Percentiles rank a stretch among this genome's conserved stretches.
phyloP scores from a whole-genome alignment of 2,888 invertebrate genomes.

The Eurytoma californica region DNA sequence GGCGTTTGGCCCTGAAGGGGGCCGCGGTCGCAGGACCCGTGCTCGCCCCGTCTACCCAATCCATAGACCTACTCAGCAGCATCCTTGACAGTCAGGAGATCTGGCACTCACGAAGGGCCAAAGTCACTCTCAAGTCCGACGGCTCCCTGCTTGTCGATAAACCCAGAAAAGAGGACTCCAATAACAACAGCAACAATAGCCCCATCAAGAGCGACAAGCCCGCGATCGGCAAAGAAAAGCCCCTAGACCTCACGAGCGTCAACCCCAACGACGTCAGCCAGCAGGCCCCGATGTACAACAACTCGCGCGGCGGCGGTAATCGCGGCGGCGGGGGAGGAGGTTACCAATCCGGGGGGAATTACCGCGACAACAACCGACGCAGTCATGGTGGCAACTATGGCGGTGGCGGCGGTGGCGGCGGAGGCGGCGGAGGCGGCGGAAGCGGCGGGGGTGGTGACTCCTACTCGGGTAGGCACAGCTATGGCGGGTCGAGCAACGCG shows the following conservation, averaged over 20 bases:
- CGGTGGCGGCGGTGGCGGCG: constrained; percentile 61
- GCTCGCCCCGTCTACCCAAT: constrained; percentile 37
- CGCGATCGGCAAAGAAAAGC: constrained; percentile 40
- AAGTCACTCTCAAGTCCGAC: constrained; percentile 79
- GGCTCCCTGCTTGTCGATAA: constrained; percentile 79
- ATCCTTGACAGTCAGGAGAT: constrained; percentile 84
- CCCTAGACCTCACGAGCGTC: constrained; percentile 65
- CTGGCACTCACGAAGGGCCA: constrained; percentile 81
- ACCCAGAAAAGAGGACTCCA: constrained; percentile 57
- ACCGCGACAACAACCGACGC: constrained; percentile 63
- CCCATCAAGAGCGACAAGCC: constrained; percentile 63
- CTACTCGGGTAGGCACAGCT: constrained; percentile 66
- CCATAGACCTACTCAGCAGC: constrained; percentile 80
- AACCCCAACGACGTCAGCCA: constrained; percentile 68
- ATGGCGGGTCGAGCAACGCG: constrained; percentile 69
- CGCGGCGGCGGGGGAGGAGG: constrained; percentile 75
- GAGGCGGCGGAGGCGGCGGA: constrained; percentile 76
- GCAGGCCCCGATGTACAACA: constrained; percentile 82
- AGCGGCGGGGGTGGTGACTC: constrained; percentile 76
- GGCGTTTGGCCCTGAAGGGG: constrained; percentile 67
- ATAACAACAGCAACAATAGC: constrained; percentile 60
- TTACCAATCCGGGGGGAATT: constrained; percentile 65
- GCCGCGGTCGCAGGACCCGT: constrained; percentile 51
- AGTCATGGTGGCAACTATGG: constrained; percentile 78
- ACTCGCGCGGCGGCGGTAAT: constrained; percentile 75